Evolutionary conservation across 2,113 vertebrate genomes (phyloP).

Genomic region (Acrocephalus kingi): DNA sequence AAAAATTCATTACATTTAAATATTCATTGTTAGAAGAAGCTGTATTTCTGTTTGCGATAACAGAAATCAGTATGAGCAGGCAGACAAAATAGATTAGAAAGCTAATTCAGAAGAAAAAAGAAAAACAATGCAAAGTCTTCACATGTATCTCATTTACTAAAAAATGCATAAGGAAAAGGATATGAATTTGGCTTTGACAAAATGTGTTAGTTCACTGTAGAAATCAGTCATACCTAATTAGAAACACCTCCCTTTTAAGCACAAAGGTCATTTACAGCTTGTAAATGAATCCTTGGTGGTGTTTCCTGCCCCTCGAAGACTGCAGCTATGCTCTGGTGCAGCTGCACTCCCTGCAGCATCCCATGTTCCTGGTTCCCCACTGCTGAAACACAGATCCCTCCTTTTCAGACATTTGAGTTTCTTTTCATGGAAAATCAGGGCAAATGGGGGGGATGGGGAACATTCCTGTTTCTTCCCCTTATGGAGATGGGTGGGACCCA

Average conservation of each 20-base stretch:
- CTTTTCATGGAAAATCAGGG: not conserved
- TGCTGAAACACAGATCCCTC: not conserved
- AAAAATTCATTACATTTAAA: slow-evolving; percentile 62
- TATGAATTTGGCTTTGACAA: not conserved
- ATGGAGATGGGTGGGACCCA: not conserved
- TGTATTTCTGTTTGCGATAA: slow-evolving; percentile 43
- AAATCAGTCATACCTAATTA: not conserved
- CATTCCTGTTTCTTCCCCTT: not conserved
- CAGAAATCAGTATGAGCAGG: not conserved
- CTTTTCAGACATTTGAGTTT: not conserved
- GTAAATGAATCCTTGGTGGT: not conserved
- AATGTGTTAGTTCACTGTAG: not conserved
- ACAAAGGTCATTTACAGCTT: not conserved
- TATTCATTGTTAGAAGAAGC: slow-evolving; percentile 46
- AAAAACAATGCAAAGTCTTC: not conserved
- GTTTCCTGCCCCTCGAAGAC: not conserved
- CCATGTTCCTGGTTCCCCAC: not conserved
- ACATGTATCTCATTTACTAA: not conserved
- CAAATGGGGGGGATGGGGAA: not conserved
- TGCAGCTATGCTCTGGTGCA: not conserved
- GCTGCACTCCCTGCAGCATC: not conserved
- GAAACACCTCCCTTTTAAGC: not conserved
- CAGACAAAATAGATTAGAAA: slow-evolving; percentile 9
- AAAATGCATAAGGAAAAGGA: not conserved
- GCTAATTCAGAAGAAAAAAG: slow-evolving; percentile 12